Conservation (phyloP, 2,113 vertebrate genomes). For the Labeo rohita region DNA sequence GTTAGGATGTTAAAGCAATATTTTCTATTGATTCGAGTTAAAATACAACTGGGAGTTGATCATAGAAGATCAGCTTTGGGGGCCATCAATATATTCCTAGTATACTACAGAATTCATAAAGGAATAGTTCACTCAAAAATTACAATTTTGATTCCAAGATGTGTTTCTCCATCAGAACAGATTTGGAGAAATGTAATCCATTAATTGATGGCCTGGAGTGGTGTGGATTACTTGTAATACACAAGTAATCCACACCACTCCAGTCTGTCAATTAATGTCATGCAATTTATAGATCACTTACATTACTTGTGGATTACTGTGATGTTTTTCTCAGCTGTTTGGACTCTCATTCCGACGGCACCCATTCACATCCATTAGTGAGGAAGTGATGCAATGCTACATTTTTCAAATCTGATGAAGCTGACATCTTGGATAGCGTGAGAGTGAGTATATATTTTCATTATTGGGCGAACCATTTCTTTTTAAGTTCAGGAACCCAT, state of each 20-base stretch:
- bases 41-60: background rate
- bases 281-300: no score
- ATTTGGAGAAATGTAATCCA: no score
- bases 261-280: no score
- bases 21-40: background rate
- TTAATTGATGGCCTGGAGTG: no score
- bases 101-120: background rate
- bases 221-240: no score
- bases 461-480: background rate
- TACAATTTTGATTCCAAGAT: background rate
- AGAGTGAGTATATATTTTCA: background rate
- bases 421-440: background rate
- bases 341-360: background rate
- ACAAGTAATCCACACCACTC: no score
- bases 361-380: background rate
- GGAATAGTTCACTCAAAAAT: background rate
- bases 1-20: background rate
- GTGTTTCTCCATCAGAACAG: background rate
- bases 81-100: background rate
- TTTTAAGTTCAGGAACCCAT: background rate
- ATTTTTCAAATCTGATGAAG: background rate
- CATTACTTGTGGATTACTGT: background rate
- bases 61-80: background rate
- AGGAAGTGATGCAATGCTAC: background rate
- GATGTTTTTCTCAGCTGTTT: background rate